Base-by-base conservation (phyloP, 2,797 vertebrate genomes). In the Neopelma chrysocephalum region DNA sequence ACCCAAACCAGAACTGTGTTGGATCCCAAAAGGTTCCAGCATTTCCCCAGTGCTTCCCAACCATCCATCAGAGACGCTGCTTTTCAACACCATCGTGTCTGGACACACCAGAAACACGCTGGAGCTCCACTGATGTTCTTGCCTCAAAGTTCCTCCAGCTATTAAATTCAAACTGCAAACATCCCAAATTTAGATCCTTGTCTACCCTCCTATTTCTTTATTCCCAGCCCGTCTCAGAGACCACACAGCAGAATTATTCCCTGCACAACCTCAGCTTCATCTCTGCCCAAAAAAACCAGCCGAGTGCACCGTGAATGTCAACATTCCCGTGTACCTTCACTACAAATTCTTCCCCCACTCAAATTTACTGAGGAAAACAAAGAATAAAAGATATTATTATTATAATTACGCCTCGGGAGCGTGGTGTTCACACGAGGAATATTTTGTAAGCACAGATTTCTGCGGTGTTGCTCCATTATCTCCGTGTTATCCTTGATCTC, bases 21-120 rank as follows among this genome's bases (percentile, higher is more conserved):
- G 38, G 50, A 58, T 50, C 43, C 31, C 54, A 48, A 53, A 69
- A 3, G 3, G 31, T 50, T 64, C 10, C 4, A 1, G 42, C 9
- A 50, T 15, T 47, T 42, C 68, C 61, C 16, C 61, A 21, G 34
- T 43, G 36, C 4, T 79, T 36, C 73, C 27, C 47, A 72, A 10
- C 13, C 61, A 60, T 40, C 0, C 0, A 27, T 25, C 14, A 21
- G 3, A 70, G 61, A 43, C 1, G 0, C 22, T 17, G 75, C 54
- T 60, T 34, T n/a, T 31, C 7, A 42, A 26, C 15, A 27, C 13
- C 32, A 5, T 21, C 0, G 0, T 0, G 0, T 36, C 11, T 21
- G 34, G 32, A n/a, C 4, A 0, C 11, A 8, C 25, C 34, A 90
- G 25, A 43, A 87, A 56, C 1, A 0, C 0, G 0, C 32, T 38